phyloP scores from a whole-genome alignment of 2,797 vertebrate genomes.

The Peromyscus melanophrys region DNA sequence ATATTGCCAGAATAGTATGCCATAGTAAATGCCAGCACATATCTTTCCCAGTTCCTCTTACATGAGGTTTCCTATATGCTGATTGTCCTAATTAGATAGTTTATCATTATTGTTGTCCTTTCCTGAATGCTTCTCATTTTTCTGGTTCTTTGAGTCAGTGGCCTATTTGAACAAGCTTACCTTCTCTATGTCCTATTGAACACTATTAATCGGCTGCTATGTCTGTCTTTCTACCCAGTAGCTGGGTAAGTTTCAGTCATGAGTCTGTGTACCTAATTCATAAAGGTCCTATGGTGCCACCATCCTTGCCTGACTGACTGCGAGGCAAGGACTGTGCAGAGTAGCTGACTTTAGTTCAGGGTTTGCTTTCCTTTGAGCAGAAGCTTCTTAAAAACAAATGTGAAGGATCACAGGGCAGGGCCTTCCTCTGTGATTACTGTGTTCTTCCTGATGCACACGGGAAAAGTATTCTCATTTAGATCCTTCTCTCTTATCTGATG shows the following conservation, averaged over 20 bases:
- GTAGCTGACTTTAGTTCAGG: background rate
- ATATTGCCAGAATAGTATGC: background rate
- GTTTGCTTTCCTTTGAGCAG: slow-evolving; percentile 54
- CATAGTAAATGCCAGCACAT: background rate
- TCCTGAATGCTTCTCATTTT: background rate
- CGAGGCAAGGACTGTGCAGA: background rate
- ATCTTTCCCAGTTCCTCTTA: background rate
- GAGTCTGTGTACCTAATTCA: background rate
- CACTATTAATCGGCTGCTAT: background rate
- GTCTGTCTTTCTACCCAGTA: background rate
- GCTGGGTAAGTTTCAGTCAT: background rate
- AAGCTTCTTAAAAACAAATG: slow-evolving; percentile 52
- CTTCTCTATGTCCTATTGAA: background rate
- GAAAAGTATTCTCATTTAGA: slow-evolving; percentile 53
- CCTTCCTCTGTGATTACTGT: slow-evolving; percentile 32
- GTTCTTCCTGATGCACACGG: slow-evolving; percentile 30
- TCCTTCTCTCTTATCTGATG: slow-evolving; percentile 50
- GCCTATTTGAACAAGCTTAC: background rate
- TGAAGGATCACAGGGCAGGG: slow-evolving; percentile 28
- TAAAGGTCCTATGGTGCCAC: background rate
- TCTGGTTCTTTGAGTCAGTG: background rate
- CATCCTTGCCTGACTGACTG: background rate
- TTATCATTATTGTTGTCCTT: background rate
- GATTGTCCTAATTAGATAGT: background rate
- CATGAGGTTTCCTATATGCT: background rate